Evolutionary conservation across 2,888 invertebrate genomes (phyloP).

Genomic region (Pecten maximus): DNA sequence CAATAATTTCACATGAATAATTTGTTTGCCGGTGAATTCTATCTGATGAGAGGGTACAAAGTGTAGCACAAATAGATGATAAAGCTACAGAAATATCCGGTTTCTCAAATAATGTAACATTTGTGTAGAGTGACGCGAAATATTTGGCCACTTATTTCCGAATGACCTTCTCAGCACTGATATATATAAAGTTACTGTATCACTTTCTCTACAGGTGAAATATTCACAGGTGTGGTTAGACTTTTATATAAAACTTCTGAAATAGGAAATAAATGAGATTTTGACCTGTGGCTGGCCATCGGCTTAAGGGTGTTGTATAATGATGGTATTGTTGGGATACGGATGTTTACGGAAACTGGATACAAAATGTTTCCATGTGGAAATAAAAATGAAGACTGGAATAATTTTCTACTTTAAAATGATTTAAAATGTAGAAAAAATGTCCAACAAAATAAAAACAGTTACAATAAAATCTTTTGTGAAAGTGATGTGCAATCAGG

Average conservation of each 20-base stretch:
- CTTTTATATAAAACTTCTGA: background rate
- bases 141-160: conserved; percentile 15
- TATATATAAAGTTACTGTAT: background rate
- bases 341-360: background rate
- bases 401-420: conserved; percentile 1
- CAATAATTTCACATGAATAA: background rate
- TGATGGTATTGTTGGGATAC: background rate
- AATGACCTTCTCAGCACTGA: background rate
- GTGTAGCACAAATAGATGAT: background rate
- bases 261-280: background rate
- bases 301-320: background rate
- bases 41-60: conserved; percentile 13
- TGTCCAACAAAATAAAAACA: background rate
- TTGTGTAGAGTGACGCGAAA: background rate
- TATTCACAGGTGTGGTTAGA: background rate
- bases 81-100: background rate
- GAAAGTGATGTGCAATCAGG: background rate
- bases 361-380: conserved; percentile 28
- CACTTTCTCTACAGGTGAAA: conserved; percentile 10
- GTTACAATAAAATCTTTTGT: background rate
- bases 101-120: conserved; percentile 11
- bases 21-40: background rate
- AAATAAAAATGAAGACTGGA: background rate
- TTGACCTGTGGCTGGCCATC: background rate
- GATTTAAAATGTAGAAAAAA: background rate